phyloP scores from a whole-genome alignment of 2,113 vertebrate species.

The Cyprinodon variegatus region DNA sequence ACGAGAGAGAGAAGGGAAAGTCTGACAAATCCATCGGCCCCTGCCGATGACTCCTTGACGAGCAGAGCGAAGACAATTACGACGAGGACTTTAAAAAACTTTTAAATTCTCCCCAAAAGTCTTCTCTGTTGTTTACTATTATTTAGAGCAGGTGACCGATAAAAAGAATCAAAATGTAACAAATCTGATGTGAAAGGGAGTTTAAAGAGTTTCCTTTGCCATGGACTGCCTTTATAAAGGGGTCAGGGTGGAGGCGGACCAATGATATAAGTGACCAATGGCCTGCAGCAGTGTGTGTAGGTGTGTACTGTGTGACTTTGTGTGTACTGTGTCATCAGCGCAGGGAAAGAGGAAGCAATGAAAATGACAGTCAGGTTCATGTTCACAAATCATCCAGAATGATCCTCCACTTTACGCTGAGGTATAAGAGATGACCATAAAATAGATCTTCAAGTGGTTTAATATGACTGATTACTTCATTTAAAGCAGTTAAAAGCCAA shows the following conservation, averaged over 20 bases:
- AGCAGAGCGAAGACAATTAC: not conserved
- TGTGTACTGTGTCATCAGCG: slow-evolving; percentile 32
- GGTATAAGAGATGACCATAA: not conserved
- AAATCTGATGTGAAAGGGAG: not conserved
- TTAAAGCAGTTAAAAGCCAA: too few species aligned
- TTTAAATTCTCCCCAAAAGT: not conserved
- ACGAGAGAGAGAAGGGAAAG: slow-evolving; percentile 83
- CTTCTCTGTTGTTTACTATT: not conserved
- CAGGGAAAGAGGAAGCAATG: slow-evolving; percentile 50
- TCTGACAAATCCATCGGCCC: slow-evolving; percentile 60
- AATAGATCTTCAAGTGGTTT: too few species aligned
- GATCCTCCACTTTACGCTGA: not conserved
- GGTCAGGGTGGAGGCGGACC: slow-evolving; percentile 37
- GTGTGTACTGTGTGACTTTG: slow-evolving; percentile 20
- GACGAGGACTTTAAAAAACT: not conserved
- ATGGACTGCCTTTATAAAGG: slow-evolving; percentile 49
- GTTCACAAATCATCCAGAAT: slow-evolving; percentile 13
- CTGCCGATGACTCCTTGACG: not conserved
- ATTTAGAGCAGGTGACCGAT: slow-evolving; percentile 10
- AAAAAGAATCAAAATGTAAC: not conserved
- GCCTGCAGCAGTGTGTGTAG: slow-evolving; percentile 8
- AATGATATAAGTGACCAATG: slow-evolving; percentile 40
- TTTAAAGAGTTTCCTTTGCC: slow-evolving; percentile 47
- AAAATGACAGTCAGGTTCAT: slow-evolving; percentile 22
- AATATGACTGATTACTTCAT: too few species aligned